These are phyloP conservation scores for Antennarius striatus DNA, from an alignment of 2,113 vertebrate genomes.

Conservation along the genomic window DNA sequence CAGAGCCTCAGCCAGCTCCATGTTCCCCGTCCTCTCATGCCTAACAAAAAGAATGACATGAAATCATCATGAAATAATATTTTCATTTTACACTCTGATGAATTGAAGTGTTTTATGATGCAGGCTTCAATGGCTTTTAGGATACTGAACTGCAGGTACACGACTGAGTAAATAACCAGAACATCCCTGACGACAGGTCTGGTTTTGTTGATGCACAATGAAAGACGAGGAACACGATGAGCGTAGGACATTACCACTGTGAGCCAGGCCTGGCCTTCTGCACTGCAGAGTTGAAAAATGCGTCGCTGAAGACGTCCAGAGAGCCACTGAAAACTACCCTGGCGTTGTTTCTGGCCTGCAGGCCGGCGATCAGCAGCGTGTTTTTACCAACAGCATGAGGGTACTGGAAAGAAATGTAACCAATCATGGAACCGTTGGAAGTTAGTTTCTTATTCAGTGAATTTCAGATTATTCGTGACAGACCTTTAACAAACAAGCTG, in stretches of 20 bases:
- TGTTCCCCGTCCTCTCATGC: slow-evolving; percentile 89
- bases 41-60: slow-evolving; percentile 63
- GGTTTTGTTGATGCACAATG: not conserved
- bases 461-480: not conserved
- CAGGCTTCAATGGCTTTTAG: not conserved
- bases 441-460: not conserved
- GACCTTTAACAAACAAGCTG: not conserved
- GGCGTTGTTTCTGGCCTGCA: slow-evolving; percentile 97
- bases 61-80: no score
- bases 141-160: not conserved
- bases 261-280: slow-evolving; percentile 90
- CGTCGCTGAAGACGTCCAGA: slow-evolving; percentile 94
- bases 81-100: no score
- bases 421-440: not conserved
- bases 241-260: slow-evolving; percentile 78
- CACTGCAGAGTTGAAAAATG: slow-evolving; percentile 93
- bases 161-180: not conserved
- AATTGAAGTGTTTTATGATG: no score
- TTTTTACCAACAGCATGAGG: slow-evolving; percentile 97
- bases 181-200: not conserved
- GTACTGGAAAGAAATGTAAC: slow-evolving; percentile 78
- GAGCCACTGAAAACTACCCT: slow-evolving; percentile 96
- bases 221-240: not conserved
- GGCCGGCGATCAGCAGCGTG: slow-evolving; percentile 93
- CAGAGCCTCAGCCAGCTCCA: slow-evolving; percentile 89